These are phyloP conservation scores for Rhagonycha fulva DNA, from an alignment of 2,888 invertebrate species.

Conservation along the genomic window DNA sequence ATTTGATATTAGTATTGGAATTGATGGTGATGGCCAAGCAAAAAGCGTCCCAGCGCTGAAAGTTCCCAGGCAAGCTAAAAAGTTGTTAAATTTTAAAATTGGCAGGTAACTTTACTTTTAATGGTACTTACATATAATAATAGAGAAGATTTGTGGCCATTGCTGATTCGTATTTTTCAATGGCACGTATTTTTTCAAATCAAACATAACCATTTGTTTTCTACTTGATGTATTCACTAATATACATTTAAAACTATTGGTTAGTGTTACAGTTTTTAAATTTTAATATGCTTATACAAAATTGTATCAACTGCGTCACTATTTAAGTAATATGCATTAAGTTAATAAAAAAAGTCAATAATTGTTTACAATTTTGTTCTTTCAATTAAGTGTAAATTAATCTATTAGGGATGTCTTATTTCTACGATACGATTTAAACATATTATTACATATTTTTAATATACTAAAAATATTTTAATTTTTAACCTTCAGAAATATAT, in stretches of 20 bases:
- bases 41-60: constrained; percentile 39
- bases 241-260: background rate
- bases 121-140: constrained; percentile 27
- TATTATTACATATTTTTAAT: background rate
- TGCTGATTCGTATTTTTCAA: background rate
- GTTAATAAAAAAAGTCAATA: background rate
- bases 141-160: constrained; percentile 23
- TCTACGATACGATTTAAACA: background rate
- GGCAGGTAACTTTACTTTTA: constrained; percentile 13
- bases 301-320: background rate
- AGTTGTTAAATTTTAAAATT: constrained; percentile 4
- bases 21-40: constrained; percentile 48
- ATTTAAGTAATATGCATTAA: background rate
- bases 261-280: background rate
- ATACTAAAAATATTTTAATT: background rate
- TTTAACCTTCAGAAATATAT: background rate
- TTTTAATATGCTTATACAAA: background rate
- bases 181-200: background rate
- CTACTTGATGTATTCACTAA: background rate
- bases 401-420: background rate
- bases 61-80: constrained; percentile 33
- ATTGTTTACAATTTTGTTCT: background rate
- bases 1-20: constrained; percentile 43
- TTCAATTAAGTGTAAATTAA: background rate
- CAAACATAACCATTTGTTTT: background rate